Conservation (phyloP, 2,113 vertebrate genomes). For the Pelmatolapia mariae region DNA sequence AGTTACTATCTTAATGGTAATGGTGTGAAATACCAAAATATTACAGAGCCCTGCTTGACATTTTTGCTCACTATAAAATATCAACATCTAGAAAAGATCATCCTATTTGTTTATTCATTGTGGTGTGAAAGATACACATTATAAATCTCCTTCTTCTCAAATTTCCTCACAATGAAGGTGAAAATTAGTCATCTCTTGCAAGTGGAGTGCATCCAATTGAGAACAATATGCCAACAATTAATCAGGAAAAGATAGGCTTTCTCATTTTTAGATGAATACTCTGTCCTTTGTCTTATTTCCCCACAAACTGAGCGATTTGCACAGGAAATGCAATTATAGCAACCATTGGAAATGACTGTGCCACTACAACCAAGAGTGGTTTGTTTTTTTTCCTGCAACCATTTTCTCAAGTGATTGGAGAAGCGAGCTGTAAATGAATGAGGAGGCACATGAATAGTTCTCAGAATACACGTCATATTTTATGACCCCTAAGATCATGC, state of each 20-base stretch:
- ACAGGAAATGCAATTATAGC: constrained; percentile 68
- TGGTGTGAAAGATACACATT: background rate
- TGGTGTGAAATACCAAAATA: background rate
- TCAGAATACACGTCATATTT: constrained; percentile 45
- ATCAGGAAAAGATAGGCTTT: constrained; percentile 56
- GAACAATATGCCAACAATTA: constrained; percentile 65
- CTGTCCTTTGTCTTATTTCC: constrained; percentile 39
- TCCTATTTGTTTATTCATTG: constrained; percentile 9
- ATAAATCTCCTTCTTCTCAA: background rate
- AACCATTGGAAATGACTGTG: constrained; percentile 33
- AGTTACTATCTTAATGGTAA: background rate
- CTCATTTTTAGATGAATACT: constrained; percentile 39
- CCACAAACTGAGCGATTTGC: constrained; percentile 49
- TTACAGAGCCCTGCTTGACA: background rate
- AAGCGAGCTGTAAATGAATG: constrained; percentile 56
- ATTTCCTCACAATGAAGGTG: constrained; percentile 27
- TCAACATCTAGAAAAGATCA: background rate
- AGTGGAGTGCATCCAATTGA: constrained; percentile 57
- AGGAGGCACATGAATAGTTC: constrained; percentile 54
- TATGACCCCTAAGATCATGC: constrained; percentile 34
- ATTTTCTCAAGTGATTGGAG: constrained; percentile 70
- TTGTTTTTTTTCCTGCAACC: constrained; percentile 55
- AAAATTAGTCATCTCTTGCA: constrained; percentile 49
- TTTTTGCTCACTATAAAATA: background rate
- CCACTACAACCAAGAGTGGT: constrained; percentile 59